These are phyloP conservation scores for Sitta carolinensis DNA, from an alignment of 2,797 vertebrate genomes.

Conservation along the genomic window DNA sequence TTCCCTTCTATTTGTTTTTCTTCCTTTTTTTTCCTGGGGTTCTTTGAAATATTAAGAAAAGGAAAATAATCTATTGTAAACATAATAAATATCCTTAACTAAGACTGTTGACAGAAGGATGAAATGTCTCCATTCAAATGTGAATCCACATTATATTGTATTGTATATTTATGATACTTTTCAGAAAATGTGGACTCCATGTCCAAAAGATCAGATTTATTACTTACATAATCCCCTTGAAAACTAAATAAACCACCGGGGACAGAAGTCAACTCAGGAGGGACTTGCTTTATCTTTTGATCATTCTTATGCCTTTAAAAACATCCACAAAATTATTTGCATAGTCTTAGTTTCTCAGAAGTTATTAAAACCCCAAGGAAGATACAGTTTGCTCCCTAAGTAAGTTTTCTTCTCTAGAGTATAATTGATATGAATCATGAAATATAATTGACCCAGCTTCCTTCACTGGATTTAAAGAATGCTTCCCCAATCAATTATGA, in stretches of 20 bases:
- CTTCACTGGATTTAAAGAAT: background rate
- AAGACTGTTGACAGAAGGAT: background rate
- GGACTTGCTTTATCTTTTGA: background rate
- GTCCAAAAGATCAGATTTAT: background rate
- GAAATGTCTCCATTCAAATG: background rate
- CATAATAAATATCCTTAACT: background rate
- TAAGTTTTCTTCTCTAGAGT: background rate
- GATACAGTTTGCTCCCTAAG: background rate
- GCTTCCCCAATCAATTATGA: background rate
- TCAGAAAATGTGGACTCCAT: background rate
- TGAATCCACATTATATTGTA: background rate
- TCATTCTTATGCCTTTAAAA: background rate
- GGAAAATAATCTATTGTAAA: background rate
- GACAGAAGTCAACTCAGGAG: background rate
- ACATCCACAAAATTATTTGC: background rate
- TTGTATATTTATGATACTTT: background rate
- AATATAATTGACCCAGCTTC: background rate
- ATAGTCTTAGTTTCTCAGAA: background rate
- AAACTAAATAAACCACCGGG: background rate
- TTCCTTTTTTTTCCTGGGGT: background rate
- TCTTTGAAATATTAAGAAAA: background rate
- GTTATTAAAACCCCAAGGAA: background rate
- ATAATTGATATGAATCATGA: background rate
- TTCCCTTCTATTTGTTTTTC: background rate
- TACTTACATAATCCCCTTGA: background rate